Base-by-base conservation (phyloP, 2,113 vertebrate species). In the Crypturellus undulatus region DNA sequence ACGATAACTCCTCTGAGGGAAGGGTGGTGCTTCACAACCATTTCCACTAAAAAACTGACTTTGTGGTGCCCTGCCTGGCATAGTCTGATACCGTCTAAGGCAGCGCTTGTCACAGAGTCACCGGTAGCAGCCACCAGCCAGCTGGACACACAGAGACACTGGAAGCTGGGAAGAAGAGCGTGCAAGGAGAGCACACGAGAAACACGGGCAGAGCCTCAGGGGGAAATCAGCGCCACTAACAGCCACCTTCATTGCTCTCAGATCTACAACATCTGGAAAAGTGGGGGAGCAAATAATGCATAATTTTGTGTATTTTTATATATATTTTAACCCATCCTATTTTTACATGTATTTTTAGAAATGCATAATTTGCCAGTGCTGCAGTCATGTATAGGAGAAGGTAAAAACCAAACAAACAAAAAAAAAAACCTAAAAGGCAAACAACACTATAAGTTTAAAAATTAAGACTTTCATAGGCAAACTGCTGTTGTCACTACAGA, bases 401-500 rank as follows among this genome's bases (percentile, higher is more conserved):
- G 52, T 52, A 52, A 52, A 52, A 71, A 94, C 91, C 94, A 76
- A 77, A 88, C 56, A 91, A 24, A 24, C 21, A 45, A 45, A 45
- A 10, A 16, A 45, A 45, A 45, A n/a, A n/a, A n/a, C 43, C 43
- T 6, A 17, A 45, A 45, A 17, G 3, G 18, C 16, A 45, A 45
- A 45, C 45, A 45, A 45, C 26, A 94, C 84, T 83, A 47, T 65
- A 81, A 92, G 79, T 93, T 93, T 94, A 76, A 94, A 84, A 93
- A 72, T 56, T 20, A n/a, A 68, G 62, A 84, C 93, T 94, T 96
- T 96, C 90, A 95, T 40, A 79, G 80, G 58, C 85, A 87, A 95
- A 52, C 92, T 93, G 90, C 76, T 84, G 93, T 90, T 96, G 88
- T 56, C 92, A 93, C 93, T 81, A 72, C 92, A 88, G 84, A 88